Conservation (phyloP, 2,888 invertebrate genomes). For the Dicroscelio sp. region DNA sequence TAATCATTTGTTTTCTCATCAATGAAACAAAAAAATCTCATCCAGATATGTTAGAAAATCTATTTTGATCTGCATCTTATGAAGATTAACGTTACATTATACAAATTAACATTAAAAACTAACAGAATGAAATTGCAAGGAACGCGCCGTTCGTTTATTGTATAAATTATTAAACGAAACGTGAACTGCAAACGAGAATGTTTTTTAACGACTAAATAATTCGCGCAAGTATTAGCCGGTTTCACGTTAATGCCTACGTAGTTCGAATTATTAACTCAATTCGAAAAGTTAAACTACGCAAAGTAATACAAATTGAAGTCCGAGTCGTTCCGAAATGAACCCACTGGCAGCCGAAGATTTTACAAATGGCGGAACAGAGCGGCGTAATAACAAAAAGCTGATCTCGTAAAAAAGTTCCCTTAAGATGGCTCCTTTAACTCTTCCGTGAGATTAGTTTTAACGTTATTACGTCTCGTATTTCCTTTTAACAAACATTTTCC, state of each 20-base stretch:
- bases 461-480: constrained; percentile 20
- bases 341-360: constrained; percentile 26
- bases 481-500: no score
- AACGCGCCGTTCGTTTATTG: no score
- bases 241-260: constrained; percentile 9
- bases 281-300: constrained; percentile 42
- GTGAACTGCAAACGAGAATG: no score
- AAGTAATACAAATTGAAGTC: constrained; percentile 47
- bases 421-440: constrained; percentile 29
- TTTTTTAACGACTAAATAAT: not conserved
- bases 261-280: constrained; percentile 50
- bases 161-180: no score
- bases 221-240: not conserved
- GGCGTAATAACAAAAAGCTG: constrained; percentile 44
- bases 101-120: no score
- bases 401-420: constrained; percentile 19
- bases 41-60: no score
- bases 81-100: no score
- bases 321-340: constrained; percentile 18
- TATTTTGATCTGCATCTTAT: no score
- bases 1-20: no score
- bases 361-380: constrained; percentile 37
- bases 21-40: no score
- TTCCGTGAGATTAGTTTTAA: constrained; percentile 25
- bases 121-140: no score